Base-by-base conservation (phyloP, 2,797 vertebrate genomes). In the Monodelphis domestica region DNA sequence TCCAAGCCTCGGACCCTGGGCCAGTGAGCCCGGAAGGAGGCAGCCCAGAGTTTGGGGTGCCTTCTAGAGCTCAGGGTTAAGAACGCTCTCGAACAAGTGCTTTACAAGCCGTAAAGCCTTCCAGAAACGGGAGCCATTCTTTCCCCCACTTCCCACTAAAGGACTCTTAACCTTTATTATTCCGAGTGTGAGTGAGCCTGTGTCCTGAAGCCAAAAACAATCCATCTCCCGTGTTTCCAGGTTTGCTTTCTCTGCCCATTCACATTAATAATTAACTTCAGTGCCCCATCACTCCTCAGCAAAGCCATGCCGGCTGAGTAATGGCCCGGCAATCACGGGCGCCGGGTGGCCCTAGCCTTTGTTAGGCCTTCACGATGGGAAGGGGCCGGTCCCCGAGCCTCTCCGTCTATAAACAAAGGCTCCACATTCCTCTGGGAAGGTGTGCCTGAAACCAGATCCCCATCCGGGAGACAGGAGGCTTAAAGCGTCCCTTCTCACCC, bases 341-440 rank as follows among this genome's bases (percentile, higher is more conserved):
- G 95, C 94, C 91, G 88, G 63, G 63, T 59, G 94, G 93, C 92
- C 1, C 2, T 45, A 87, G 95, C 95, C 95, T 97, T 95, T 95
- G 90, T 70, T 95, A 95, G 2, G 97, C 87, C 97, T 97, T 93
- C 94, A 96, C 56, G 53, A 95, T 52, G 54, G 52, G 52, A 94
- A 96, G 4, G 89, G 95, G 93, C 95, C 95, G 70, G 70, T 95
- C 97, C 94, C 17, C 90, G 88, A 93, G 54, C 94, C 96, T 95
- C 96, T 84, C 38, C 38, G 70, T 84, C 89, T 95, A 91, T 94
- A 96, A 98, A 98, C 95, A 98, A 97, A 98, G 98, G 97, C 92
- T 95, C 96, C 93, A 96, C 96, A 98, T 98, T 98, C 97, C 97
- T 97, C 55, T 59, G 97, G 92, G 95, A 98, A 98, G 98, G 98